Conservation (phyloP, 2,888 invertebrate species). For the Diarsia mendica region DNA sequence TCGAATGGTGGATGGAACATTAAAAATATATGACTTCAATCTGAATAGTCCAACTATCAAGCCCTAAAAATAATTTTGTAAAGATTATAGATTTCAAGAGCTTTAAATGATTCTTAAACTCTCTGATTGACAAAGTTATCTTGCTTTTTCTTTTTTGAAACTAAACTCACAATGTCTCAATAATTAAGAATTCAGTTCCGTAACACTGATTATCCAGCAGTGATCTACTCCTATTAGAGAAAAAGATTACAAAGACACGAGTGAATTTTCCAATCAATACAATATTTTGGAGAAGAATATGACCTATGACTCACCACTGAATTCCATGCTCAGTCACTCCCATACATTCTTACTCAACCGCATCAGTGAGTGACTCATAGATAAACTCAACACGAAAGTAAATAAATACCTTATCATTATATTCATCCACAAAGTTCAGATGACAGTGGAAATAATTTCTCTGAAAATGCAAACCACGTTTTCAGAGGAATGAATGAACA, state of each 20-base stretch:
- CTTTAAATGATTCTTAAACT: not conserved
- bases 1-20: not conserved
- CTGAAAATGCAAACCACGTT: too few species aligned
- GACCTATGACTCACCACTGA: not conserved
- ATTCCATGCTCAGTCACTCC: too few species aligned
- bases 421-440: not conserved
- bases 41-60: not conserved
- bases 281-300: not conserved
- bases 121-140: not conserved
- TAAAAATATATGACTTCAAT: not conserved
- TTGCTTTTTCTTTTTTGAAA: not conserved
- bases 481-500: not conserved
- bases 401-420: not conserved
- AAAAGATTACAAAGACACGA: not conserved
- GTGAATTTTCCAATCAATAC: not conserved
- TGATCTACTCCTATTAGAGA: not conserved
- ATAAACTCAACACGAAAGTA: not conserved
- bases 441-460: not conserved
- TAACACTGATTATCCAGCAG: not conserved
- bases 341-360: not conserved
- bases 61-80: not conserved
- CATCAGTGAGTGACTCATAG: not conserved
- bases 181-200: not conserved
- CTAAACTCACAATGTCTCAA: not conserved
- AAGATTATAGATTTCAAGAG: not conserved